Base-by-base conservation (phyloP, 2,797 vertebrate genomes). In the Xenopus petersii region DNA sequence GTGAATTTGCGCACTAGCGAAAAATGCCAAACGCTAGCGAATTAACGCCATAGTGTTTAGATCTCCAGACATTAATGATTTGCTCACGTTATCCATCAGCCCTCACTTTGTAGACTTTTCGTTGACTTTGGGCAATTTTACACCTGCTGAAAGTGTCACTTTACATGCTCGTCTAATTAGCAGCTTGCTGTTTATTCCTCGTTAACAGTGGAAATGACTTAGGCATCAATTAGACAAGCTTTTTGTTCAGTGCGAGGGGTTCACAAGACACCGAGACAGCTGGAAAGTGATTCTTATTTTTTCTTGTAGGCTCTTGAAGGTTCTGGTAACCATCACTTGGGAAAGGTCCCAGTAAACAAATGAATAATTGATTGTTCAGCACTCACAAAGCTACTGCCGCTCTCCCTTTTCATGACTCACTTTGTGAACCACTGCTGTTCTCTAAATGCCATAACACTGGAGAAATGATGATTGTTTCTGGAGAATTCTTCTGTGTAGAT, bases 311-410 rank as follows among this genome's bases (percentile, higher is more conserved):
- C 36, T 21, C 86, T 87, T 80, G 80, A 83, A 84, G 85, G 76
- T 87, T 95, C 94, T 97, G 95, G 89, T 91, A 91, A 92, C 85
- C 86, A 82, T 96, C 95, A 94, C 76, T 83, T 73, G 48, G 84
- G 90, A 93, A 90, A 80, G 87, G 80, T 90, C 83, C 89, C 10
- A 71, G 91, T 93, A 94, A 94, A 94, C 93, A 94, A 86, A 84
- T 81, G 88, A 87, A 86, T 91, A 91, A 93, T 92, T 89, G 91
- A 94, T 94, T 84, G 87, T 81, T 82, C 83, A 16, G 86, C 76
- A 82, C 88, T 89, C 88, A 84, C 89, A 89, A 83, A 85, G 89
- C 91, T 90, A 92, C 91, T 73, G 88, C 83, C 60, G 86, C 87
- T 88, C 87, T 85, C 85, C 81, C 85, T 86, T 86, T 70, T 80